Conservation (phyloP, 2,113 vertebrate species). For the Petaurus breviceps region DNA sequence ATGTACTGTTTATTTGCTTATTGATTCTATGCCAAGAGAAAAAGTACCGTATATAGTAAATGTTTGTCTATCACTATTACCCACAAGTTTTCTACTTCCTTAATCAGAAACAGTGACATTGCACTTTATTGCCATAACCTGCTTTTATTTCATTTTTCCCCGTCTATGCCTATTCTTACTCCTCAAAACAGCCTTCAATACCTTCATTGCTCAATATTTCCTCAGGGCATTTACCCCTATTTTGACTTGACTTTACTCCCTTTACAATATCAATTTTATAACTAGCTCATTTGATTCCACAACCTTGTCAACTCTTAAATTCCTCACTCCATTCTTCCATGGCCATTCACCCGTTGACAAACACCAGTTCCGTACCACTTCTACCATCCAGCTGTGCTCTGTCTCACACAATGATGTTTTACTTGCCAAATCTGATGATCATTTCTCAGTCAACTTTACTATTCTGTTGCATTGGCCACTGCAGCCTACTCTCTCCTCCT, state of each 20-base stretch:
- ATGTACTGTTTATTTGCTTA: not conserved
- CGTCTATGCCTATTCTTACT: not conserved
- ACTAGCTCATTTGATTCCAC: not conserved
- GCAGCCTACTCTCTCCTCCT: not conserved
- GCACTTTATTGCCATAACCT: not conserved
- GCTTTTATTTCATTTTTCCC: not conserved
- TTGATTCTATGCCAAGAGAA: not conserved
- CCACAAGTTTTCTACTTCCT: not conserved
- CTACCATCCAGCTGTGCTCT: not conserved
- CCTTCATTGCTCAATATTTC: not conserved
- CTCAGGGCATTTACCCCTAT: not conserved
- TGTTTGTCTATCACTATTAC: not conserved
- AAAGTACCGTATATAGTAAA: not conserved
- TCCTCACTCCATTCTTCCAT: not conserved
- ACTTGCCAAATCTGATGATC: not conserved
- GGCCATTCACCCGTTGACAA: not conserved
- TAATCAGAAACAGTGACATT: not conserved
- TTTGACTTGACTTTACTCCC: not conserved
- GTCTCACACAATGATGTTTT: not conserved
- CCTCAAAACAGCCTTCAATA: not conserved
- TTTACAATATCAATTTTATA: not conserved
- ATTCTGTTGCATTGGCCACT: not conserved
- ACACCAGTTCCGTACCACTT: not conserved
- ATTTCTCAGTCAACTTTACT: not conserved
- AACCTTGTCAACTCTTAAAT: not conserved